A percentile compares a stretch with the other conserved stretches of the same genome.
Conservation (phyloP, 2,797 vertebrate genomes). For the Rhincodon typus region DNA sequence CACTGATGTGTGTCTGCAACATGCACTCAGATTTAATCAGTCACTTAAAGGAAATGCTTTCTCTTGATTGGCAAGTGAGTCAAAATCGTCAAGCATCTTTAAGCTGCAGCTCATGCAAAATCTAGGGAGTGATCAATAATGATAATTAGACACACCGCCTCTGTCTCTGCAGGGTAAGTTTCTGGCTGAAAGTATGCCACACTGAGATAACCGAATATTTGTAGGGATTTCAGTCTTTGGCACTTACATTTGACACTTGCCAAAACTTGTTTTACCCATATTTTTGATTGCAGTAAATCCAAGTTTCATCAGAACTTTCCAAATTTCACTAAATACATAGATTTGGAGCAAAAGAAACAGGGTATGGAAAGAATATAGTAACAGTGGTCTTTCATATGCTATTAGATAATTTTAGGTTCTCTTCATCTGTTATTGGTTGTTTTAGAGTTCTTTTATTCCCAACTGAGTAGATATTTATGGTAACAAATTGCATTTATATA, state of each 20-base stretch:
- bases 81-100: not conserved
- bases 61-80: constrained; percentile 4
- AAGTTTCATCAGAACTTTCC: not conserved
- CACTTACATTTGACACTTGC: not conserved
- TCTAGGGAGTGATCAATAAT: not conserved
- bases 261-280: not conserved
- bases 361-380: not conserved
- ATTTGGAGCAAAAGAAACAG: not conserved
- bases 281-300: not conserved
- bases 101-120: not conserved
- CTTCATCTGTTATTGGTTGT: not conserved
- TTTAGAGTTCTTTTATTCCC: not conserved
- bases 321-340: not conserved
- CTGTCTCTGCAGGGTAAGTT: not conserved
- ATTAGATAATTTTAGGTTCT: not conserved
- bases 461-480: not conserved
- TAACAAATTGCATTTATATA: no score
- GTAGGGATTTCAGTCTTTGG: not conserved
- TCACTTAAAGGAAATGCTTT: not conserved
- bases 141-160: not conserved
- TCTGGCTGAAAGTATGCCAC: not conserved
- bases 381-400: not conserved
- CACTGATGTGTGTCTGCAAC: not conserved
- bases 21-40: not conserved
- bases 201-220: not conserved